These are phyloP conservation scores for Tamandua tetradactyla DNA, from an alignment of 2,797 vertebrate genomes.

Conservation along the genomic window DNA sequence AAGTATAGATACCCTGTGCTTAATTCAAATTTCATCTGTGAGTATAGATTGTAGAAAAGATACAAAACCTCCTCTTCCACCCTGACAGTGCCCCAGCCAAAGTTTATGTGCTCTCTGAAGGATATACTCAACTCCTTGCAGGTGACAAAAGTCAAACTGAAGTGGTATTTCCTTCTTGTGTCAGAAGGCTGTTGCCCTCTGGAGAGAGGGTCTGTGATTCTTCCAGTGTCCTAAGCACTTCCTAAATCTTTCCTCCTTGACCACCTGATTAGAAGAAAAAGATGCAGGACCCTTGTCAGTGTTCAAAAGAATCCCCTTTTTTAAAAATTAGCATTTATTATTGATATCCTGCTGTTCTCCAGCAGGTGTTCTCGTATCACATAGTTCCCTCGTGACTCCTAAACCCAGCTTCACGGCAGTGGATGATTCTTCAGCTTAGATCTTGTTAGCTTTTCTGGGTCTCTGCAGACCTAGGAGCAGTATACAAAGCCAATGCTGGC, in stretches of 20 bases:
- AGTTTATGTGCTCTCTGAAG: not conserved
- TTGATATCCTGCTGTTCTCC: constrained; percentile 53
- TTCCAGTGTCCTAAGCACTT: constrained; percentile 38
- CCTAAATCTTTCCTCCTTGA: constrained; percentile 26
- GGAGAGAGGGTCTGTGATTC: constrained; percentile 11
- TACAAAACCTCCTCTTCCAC: not conserved
- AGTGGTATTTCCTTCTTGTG: not conserved
- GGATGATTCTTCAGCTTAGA: constrained; percentile 31
- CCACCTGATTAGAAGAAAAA: constrained; percentile 57
- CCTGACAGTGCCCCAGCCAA: not conserved
- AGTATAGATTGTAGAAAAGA: not conserved
- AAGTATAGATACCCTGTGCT: not conserved
- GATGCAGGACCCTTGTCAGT: not conserved
- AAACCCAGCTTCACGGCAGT: not conserved
- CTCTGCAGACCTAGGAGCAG: not conserved
- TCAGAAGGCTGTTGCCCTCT: not conserved
- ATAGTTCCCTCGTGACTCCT: constrained; percentile 32
- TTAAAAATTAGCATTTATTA: constrained; percentile 68
- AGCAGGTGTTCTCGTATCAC: constrained; percentile 35
- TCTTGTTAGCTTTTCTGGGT: not conserved
- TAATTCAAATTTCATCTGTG: not conserved
- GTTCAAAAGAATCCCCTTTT: constrained; percentile 20
- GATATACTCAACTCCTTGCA: not conserved
- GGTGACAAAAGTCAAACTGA: not conserved
- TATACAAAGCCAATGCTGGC: not conserved